Base-by-base conservation (phyloP, 2,113 vertebrate species). In the Callopanchax toddi region DNA sequence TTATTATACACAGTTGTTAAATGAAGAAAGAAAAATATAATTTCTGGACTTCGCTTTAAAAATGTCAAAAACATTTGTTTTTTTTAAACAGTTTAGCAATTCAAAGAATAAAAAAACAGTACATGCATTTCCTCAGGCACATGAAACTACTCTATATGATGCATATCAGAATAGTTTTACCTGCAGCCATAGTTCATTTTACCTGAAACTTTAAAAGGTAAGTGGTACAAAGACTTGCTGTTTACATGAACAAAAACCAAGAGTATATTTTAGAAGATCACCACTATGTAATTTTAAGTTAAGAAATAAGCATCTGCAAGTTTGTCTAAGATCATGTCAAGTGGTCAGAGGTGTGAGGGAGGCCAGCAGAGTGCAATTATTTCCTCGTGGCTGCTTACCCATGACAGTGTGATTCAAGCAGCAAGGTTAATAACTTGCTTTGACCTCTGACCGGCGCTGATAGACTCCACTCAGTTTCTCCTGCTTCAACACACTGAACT, bases 371-470 rank as follows among this genome's bases (percentile, higher is more conserved):
- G 75, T 64, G 32, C 22, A 59, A 82, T 21, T 87, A 88, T 89
- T 89, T 89, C 88, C 87, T 78, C 67, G 54, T 66, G 61, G 60
- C 69, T 84, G 80, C 84, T 89, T 84, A 76, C 74, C 53, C 46
- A 36, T 83, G 84, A 79, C 79, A 78, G 71, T 79, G 51, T 67
- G 82, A 83, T 74, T 87, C 74, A 81, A 85, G 77, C 15, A 26
- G 61, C 70, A 82, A 81, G 88, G 88, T 90, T 91, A 89, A 92
- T 89, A 89, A 88, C 81, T 84, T 71, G 67, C 22, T 9, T 23
- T 81, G 84, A 89, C 87, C 86, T 84, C 76, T 69, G 83, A 87
- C 81, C 83, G 73, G 66, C 78, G 62, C 60, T 36, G 71, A 83
- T 65, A 73, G 56, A 60, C 76, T 69, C 53, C 59, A 63, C 20